Evolutionary conservation across 2,797 vertebrate species (phyloP).

Genomic region (Xyrichtys novacula): DNA sequence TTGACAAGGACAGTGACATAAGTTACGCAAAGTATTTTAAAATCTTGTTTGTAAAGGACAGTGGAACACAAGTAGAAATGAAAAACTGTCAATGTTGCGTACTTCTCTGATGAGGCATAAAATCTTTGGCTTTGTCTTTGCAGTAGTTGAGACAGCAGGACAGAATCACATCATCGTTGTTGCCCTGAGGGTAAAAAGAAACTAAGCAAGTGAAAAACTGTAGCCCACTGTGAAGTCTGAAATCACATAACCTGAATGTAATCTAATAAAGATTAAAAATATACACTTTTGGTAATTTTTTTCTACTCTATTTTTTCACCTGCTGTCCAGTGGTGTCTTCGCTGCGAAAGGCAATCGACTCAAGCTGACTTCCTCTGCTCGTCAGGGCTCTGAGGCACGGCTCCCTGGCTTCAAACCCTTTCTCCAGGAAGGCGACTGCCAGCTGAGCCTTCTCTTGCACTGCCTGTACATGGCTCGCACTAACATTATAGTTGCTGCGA

Average conservation of each 20-base stretch:
- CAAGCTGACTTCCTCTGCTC: slow-evolving; percentile 95
- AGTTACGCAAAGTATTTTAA: not conserved
- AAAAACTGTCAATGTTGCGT: slow-evolving; percentile 31
- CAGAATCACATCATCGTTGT: slow-evolving; percentile 97
- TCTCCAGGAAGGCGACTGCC: slow-evolving; percentile 94
- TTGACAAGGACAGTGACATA: not conserved
- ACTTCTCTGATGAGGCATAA: slow-evolving; percentile 96
- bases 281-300: not conserved
- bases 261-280: not conserved
- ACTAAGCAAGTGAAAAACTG: slow-evolving; percentile 3
- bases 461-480: slow-evolving; percentile 86
- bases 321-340: slow-evolving; percentile 97
- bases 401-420: slow-evolving; percentile 91
- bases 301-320: slow-evolving; percentile 80
- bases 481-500: slow-evolving; percentile 72
- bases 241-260: not conserved
- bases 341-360: slow-evolving; percentile 97
- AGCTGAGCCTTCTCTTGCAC: slow-evolving; percentile 94
- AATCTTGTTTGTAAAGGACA: not conserved
- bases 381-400: slow-evolving; percentile 93
- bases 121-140: slow-evolving; percentile 98
- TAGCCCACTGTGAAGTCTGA: not conserved
- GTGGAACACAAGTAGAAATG: too few species aligned
- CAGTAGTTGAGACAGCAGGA: slow-evolving; percentile 99
- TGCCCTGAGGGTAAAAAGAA: slow-evolving; percentile 87